Percentiles rank a stretch among this genome's conserved stretches.
Evolutionary conservation across 2,113 vertebrate genomes (phyloP).

Genomic region (Cnemophilus loriae): DNA sequence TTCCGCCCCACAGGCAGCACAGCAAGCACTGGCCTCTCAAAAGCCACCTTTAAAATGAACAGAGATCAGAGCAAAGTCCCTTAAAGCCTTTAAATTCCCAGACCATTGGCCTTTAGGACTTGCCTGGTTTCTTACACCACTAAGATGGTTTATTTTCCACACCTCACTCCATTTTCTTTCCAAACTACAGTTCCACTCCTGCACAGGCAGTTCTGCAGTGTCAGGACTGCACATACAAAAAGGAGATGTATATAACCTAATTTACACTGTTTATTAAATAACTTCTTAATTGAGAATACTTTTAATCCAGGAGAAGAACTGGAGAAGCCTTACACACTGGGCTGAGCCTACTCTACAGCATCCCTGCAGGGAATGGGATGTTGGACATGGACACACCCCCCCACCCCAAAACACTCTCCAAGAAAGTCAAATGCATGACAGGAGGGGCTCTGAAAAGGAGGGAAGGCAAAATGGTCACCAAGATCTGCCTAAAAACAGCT

Average conservation of each 20-base stretch:
- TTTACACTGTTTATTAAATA: constrained; percentile 26
- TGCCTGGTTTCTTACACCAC: not conserved
- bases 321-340: not conserved
- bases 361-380: not conserved
- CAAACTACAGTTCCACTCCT: not conserved
- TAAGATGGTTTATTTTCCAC: not conserved
- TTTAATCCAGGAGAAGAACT: constrained; percentile 20
- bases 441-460: constrained; percentile 24
- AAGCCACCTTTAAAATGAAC: not conserved
- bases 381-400: not conserved
- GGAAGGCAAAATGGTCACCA: constrained; percentile 60
- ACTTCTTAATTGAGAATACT: not conserved
- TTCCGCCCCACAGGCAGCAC: not conserved
- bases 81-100: not conserved
- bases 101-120: not conserved
- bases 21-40: not conserved
- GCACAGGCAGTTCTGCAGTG: not conserved
- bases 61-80: not conserved
- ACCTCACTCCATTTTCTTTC: constrained; percentile 5
- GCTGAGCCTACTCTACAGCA: not conserved
- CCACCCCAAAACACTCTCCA: not conserved
- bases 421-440: not conserved
- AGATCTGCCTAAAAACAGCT: constrained; percentile 57
- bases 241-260: not conserved
- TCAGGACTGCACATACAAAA: not conserved